These are phyloP conservation scores for Lycaon pictus DNA, from an alignment of 2,113 vertebrate species.

Conservation along the genomic window DNA sequence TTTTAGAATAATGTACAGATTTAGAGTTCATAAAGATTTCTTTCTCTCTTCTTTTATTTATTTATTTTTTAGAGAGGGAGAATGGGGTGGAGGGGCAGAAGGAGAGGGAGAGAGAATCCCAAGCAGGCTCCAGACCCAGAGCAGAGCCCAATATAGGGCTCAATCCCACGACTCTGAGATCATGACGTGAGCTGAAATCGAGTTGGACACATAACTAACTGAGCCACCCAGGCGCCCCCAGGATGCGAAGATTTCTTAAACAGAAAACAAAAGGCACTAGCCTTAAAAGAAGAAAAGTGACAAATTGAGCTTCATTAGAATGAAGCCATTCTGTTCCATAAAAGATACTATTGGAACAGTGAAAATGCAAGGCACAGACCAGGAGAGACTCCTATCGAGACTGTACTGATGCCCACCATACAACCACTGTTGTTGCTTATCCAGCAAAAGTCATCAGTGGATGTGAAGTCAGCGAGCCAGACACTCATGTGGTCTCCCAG, in stretches of 20 bases:
- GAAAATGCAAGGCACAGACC: neutral
- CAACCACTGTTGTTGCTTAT: neutral
- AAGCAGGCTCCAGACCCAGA: too few relatives aligned
- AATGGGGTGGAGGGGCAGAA: too few relatives aligned
- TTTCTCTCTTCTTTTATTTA: neutral
- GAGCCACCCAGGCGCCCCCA: too few relatives aligned
- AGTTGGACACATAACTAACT: too few relatives aligned
- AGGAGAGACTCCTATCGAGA: neutral
- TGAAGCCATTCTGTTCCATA: neutral
- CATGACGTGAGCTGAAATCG: too few relatives aligned
- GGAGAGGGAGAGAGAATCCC: too few relatives aligned
- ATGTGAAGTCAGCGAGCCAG: neutral
- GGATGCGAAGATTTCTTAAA: too few relatives aligned
- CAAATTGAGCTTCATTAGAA: neutral
- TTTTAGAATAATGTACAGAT: neutral
- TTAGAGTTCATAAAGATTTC: neutral
- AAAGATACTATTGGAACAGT: neutral
- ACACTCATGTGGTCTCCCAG: neutral
- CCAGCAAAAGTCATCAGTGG: neutral
- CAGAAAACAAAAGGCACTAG: too few relatives aligned
- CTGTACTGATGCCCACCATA: too few relatives aligned
- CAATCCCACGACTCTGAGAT: too few relatives aligned
- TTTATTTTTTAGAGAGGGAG: too few relatives aligned
- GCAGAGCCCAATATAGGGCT: too few relatives aligned
- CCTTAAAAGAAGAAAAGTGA: neutral